A percentile compares a stretch with the other conserved stretches of the same genome.
Evolutionary conservation across 92 coral and sea anemone species (phyloP).

Genomic region (Palythoa grandis): DNA sequence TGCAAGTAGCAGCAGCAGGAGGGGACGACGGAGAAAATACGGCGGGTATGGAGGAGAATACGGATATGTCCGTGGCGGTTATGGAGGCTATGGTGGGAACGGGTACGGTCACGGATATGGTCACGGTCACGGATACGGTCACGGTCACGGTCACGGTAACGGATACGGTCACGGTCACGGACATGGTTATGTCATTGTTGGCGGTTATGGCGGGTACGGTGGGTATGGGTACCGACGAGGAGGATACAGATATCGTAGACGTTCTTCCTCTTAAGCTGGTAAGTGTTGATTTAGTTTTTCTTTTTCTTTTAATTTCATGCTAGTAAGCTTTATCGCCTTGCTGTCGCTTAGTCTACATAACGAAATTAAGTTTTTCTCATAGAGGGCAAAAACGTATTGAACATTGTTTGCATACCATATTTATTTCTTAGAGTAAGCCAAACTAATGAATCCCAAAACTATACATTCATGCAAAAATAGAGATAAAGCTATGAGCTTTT

Average conservation of each 20-base stretch:
- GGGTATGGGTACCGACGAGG: neutral
- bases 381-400: too few relatives aligned
- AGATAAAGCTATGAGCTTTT: too few relatives aligned
- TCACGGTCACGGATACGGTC: neutral
- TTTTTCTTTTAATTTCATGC: too few relatives aligned
- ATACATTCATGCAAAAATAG: too few relatives aligned
- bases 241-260: neutral
- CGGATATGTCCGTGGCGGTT: neutral
- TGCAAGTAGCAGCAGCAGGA: slow-evolving; percentile 3
- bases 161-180: neutral
- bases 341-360: too few relatives aligned
- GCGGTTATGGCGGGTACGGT: slow-evolving; percentile 15
- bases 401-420: too few relatives aligned
- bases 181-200: neutral
- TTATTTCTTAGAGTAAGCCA: too few relatives aligned
- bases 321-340: too few relatives aligned
- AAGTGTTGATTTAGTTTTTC: neutral
- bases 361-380: too few relatives aligned
- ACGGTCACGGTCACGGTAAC: neutral
- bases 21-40: neutral
- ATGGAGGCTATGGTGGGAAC: neutral
- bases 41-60: neutral
- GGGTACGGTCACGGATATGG: neutral
- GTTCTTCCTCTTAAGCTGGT: slow-evolving; percentile 27
- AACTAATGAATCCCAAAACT: too few relatives aligned